These are phyloP conservation scores for Plemyria rubiginata DNA, from an alignment of 2,888 invertebrate species.

Conservation along the genomic window DNA sequence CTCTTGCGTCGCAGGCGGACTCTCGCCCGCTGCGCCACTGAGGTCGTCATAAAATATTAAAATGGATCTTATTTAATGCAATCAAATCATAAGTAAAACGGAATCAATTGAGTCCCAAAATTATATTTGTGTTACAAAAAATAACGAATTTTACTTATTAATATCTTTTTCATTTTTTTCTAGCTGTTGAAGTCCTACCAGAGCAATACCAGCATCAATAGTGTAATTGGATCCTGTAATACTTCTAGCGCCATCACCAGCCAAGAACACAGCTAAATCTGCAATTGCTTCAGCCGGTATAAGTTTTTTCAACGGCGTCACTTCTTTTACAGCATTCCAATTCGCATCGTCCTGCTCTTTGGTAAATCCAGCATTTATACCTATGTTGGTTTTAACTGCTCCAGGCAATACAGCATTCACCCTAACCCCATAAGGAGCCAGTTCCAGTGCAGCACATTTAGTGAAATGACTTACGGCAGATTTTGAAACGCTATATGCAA, in stretches of 20 bases:
- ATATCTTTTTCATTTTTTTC: background rate
- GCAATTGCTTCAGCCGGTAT: no score
- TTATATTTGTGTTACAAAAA: background rate
- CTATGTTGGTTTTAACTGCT: constrained; percentile 75
- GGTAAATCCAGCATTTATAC: constrained; percentile 2
- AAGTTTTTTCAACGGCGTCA: no score
- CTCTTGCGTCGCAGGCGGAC: no score
- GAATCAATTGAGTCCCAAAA: no score
- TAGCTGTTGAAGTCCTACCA: background rate
- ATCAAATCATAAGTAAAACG: background rate
- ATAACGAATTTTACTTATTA: background rate
- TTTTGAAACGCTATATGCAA: constrained; percentile 88
- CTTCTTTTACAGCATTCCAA: no score
- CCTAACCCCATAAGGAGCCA: constrained; percentile 84
- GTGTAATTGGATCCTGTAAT: constrained; percentile 50
- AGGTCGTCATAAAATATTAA: no score
- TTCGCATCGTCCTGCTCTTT: background rate
- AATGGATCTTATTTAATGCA: constrained; percentile 2
- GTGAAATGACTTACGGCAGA: constrained; percentile 90
- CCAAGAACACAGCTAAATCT: no score
- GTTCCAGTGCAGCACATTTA: constrained; percentile 87
- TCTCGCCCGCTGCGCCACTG: no score
- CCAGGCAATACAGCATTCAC: constrained; percentile 90
- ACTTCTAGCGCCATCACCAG: constrained; percentile 56
- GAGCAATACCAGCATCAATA: constrained; percentile 12